Percentiles rank a stretch among this genome's conserved stretches.
phyloP scores from a whole-genome alignment of 1,140 invertebrate genomes.

The Charaxes varanes region DNA sequence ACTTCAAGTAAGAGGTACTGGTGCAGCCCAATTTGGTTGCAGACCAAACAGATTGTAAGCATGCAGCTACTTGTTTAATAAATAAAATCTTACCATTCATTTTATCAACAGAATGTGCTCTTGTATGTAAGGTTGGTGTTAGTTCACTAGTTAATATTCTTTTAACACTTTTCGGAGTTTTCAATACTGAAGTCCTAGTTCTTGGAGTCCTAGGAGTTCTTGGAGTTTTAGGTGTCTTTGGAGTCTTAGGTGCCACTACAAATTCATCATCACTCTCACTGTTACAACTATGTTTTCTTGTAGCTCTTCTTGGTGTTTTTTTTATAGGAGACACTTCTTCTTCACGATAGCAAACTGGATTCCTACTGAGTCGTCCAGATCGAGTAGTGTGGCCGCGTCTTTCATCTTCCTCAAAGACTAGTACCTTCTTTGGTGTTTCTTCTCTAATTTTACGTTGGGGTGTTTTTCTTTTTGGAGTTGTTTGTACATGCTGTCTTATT shows the following conservation, averaged over 20 bases:
- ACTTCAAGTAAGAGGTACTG: too few relatives aligned
- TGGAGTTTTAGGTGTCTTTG: constrained; percentile 29
- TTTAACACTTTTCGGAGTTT: constrained; percentile 41
- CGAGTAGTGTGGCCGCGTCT: constrained; percentile 34
- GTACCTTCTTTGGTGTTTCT: constrained; percentile 50
- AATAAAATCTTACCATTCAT: constrained; percentile 47
- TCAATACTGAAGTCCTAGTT: constrained; percentile 18
- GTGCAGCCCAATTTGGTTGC: too few relatives aligned
- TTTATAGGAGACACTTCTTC: constrained; percentile 47
- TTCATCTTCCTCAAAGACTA: constrained; percentile 49
- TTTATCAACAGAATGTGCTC: constrained; percentile 56
- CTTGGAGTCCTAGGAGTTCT: constrained; percentile 41
- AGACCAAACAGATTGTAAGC: too few relatives aligned
- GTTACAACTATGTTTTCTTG: constrained; percentile 24
- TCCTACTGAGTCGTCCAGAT: constrained; percentile 35
- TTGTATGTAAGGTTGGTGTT: constrained; percentile 53
- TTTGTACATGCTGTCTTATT: constrained; percentile 44
- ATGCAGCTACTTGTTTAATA: too few relatives aligned
- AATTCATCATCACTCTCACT: constrained; percentile 59
- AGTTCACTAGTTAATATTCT: constrained; percentile 53
- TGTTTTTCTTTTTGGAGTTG: constrained; percentile 50
- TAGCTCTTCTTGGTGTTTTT: constrained; percentile 36
- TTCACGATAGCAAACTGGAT: constrained; percentile 36
- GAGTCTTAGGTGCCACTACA: constrained; percentile 28
- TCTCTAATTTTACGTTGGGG: constrained; percentile 34